Conservation (phyloP, 53 echinoderm and acorn worm species). For the Glandiceps talaboti region DNA sequence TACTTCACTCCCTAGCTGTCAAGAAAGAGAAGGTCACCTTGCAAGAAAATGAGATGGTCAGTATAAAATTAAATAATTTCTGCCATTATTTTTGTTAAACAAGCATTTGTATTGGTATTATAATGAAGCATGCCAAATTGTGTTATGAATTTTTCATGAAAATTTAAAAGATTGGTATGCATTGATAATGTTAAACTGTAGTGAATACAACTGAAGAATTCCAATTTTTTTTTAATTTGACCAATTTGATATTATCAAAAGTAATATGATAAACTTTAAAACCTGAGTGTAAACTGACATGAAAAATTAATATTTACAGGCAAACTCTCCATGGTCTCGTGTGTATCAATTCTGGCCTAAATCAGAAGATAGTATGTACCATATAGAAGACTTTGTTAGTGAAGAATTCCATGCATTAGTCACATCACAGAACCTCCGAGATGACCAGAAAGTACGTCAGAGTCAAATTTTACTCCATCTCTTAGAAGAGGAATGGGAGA, state of each 20-base stretch:
- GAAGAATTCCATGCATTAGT: slow-evolving; percentile 28
- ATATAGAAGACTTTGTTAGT: slow-evolving; percentile 28
- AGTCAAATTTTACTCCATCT: slow-evolving; percentile 17
- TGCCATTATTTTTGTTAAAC: too few species aligned
- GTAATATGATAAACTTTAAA: too few species aligned
- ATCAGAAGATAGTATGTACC: slow-evolving; percentile 28
- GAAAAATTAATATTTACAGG: slow-evolving; percentile 6
- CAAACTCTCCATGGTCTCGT: slow-evolving; percentile 25
- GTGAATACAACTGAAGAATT: too few species aligned
- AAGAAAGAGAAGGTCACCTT: slow-evolving; percentile 23
- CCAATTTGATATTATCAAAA: too few species aligned
- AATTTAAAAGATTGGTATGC: too few species aligned
- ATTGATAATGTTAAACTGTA: too few species aligned
- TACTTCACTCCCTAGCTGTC: slow-evolving; percentile 35
- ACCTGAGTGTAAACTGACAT: too few species aligned
- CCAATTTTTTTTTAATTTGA: too few species aligned
- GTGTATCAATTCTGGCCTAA: slow-evolving; percentile 22
- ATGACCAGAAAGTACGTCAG: slow-evolving; percentile 8
- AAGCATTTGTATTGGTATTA: too few species aligned
- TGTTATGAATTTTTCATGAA: too few species aligned
- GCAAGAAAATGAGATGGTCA: slow-evolving; percentile 33
- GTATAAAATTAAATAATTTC: too few species aligned
- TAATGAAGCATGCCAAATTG: too few species aligned
- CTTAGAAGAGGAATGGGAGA: slow-evolving; percentile 21
- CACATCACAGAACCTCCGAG: slow-evolving; percentile 9